Conservation (phyloP, 2,888 invertebrate species). For the Brenthis hecate region DNA sequence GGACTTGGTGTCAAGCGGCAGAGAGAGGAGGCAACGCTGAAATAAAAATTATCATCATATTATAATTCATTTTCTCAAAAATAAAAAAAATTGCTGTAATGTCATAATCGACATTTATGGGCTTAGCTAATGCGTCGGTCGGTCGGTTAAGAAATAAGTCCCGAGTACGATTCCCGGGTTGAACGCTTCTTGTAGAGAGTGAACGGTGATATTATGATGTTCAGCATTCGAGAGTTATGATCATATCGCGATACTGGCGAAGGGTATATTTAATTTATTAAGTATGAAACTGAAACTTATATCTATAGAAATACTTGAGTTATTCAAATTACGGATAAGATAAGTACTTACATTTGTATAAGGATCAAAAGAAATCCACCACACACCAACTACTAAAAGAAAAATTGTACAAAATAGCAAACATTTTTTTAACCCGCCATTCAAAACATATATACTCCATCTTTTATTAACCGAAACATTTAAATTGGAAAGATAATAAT, state of each 20-base stretch:
- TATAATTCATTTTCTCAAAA: not conserved
- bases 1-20: conserved; percentile 60
- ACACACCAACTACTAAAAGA: conserved; percentile 23
- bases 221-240: too few relatives aligned
- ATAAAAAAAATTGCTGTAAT: too few relatives aligned
- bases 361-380: conserved; percentile 33
- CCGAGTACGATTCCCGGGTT: too few relatives aligned
- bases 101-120: too few relatives aligned
- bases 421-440: conserved; percentile 17
- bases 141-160: too few relatives aligned
- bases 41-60: conserved; percentile 52
- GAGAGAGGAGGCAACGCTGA: conserved; percentile 60
- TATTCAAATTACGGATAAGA: not conserved
- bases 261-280: too few relatives aligned
- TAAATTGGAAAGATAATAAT: conserved; percentile 54
- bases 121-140: too few relatives aligned
- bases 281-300: not conserved
- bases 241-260: too few relatives aligned
- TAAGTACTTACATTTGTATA: conserved; percentile 30
- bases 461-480: conserved; percentile 40
- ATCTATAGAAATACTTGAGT: not conserved
- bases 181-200: too few relatives aligned
- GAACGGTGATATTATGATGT: too few relatives aligned
- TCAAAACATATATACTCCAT: not conserved
- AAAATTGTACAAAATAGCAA: conserved; percentile 19